phyloP scores from a whole-genome alignment of 2,888 invertebrate species.

The Polietes domitor region DNA sequence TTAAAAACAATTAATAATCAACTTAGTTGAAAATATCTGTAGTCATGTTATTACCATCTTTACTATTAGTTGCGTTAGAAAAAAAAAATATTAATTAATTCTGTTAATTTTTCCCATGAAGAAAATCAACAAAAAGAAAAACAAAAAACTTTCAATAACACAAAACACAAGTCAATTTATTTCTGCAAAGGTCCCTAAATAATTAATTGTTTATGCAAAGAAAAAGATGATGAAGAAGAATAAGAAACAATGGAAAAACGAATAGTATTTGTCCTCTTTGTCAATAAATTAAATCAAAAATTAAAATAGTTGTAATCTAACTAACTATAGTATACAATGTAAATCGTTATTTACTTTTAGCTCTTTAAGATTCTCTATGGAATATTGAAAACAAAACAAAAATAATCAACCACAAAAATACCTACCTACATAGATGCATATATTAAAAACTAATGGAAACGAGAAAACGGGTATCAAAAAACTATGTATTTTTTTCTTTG shows the following conservation, averaged over 20 bases:
- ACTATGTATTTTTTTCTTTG: constrained; percentile 7
- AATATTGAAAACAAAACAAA: not conserved
- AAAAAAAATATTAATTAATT: constrained; percentile 52
- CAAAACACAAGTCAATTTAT: constrained; percentile 24
- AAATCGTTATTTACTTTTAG: not conserved
- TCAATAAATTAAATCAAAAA: not conserved
- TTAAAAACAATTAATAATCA: constrained; percentile 28
- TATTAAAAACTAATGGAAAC: constrained; percentile 23
- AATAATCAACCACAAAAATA: too few species aligned
- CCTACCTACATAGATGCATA: too few species aligned
- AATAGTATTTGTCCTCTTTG: constrained; percentile 13
- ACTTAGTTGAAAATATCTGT: constrained; percentile 53
- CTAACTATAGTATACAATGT: not conserved
- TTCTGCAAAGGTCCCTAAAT: not conserved
- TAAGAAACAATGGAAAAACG: not conserved
- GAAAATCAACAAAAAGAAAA: constrained; percentile 24
- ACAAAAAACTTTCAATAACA: constrained; percentile 26
- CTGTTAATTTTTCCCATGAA: not conserved
- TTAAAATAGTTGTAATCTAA: not conserved
- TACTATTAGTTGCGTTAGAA: constrained; percentile 50
- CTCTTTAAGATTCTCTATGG: not conserved
- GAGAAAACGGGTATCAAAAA: constrained; percentile 57
- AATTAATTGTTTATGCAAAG: not conserved
- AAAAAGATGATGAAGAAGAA: too few species aligned
- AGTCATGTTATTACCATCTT: constrained; percentile 51